Base-by-base conservation (phyloP, 2,888 invertebrate genomes). In the Leucania comma region DNA sequence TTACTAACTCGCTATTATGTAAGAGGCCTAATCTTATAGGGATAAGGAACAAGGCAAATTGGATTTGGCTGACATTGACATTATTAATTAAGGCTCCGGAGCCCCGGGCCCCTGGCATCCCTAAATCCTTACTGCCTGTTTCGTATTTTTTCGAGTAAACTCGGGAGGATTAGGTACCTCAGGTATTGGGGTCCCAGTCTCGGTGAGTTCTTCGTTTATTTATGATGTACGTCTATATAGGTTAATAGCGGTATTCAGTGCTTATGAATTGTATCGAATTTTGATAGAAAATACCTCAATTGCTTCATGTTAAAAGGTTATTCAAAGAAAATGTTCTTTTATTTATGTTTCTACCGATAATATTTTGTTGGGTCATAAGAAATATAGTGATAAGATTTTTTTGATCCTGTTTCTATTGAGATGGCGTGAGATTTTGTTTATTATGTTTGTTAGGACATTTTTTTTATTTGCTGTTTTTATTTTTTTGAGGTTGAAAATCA, bases 51-150 rank as follows among this genome's bases (percentile, higher is more conserved):
- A 82, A 67, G 54, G 71, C 79, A 81, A 82, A 81, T 81, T 82
- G 80, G 75, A 82, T 79, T 79, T 59, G 50, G 58, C 69, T 81
- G 82, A 81, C 81, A 82, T 81, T 82, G 82, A 81, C 80, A 79
- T 72, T 82, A 82, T 81, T 79, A 81, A 81, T 81, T 81, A 82
- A 81, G 82, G 67, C 63, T 63, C 71, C 60, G 29, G 71, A 46
- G 54, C 42, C 29, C 42, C 4, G 42, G 42, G 42, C 42, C 17
- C 42, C 17, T 82, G 75, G 69, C 75, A 75, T 69, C 65, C 64
- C 56, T 29, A 72, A 79, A 82, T 81, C 81, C 82, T 82, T 67
- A 65, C 81, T 65, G 46, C 68, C 61, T 82, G 75, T 78, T 82
- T 66, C 75, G 75, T 82, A 82, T 82, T 82, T 80, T 80, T 80